Evolutionary conservation across 1,140 invertebrate genomes (phyloP).

Genomic region (Nautilus pompilius): DNA sequence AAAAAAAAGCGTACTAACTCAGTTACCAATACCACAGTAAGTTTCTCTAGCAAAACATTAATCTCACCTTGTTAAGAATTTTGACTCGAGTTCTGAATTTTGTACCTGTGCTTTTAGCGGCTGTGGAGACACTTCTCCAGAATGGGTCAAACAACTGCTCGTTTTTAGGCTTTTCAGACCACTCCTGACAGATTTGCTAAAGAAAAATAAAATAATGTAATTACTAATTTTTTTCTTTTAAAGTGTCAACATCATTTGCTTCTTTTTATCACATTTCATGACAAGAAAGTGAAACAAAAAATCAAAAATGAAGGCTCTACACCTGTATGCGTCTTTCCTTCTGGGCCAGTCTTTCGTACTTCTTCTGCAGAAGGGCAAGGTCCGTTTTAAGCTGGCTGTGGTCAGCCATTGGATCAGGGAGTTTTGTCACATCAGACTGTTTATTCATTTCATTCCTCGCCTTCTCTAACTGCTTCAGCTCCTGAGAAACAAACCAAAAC

Average conservation of each 20-base stretch:
- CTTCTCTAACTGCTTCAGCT: conserved; percentile 48
- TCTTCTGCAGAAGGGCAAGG: conserved; percentile 47
- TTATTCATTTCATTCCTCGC: conserved; percentile 17
- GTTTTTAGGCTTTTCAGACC: conserved; percentile 37
- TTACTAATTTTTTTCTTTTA: background rate
- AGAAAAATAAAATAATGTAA: conserved; percentile 7
- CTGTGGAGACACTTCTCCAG: conserved; percentile 43
- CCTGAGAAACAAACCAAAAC: conserved; percentile 26
- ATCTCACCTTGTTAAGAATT: conserved; percentile 48
- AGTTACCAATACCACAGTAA: no score
- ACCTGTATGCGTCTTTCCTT: conserved; percentile 54
- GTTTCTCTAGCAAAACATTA: no score
- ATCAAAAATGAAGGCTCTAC: background rate
- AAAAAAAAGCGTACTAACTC: no score
- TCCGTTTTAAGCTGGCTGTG: conserved; percentile 50
- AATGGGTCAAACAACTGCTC: conserved; percentile 48
- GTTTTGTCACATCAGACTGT: background rate
- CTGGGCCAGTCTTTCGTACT: conserved; percentile 49
- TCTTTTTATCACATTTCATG: background rate
- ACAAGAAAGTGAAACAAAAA: background rate
- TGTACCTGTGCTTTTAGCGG: conserved; percentile 49
- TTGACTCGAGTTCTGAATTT: conserved; percentile 46
- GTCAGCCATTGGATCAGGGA: conserved; percentile 14
- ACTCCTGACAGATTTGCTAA: conserved; percentile 50
- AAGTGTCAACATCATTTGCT: background rate